Evolutionary conservation across 2,888 invertebrate species (phyloP).

Genomic region (Fragum fragum): DNA sequence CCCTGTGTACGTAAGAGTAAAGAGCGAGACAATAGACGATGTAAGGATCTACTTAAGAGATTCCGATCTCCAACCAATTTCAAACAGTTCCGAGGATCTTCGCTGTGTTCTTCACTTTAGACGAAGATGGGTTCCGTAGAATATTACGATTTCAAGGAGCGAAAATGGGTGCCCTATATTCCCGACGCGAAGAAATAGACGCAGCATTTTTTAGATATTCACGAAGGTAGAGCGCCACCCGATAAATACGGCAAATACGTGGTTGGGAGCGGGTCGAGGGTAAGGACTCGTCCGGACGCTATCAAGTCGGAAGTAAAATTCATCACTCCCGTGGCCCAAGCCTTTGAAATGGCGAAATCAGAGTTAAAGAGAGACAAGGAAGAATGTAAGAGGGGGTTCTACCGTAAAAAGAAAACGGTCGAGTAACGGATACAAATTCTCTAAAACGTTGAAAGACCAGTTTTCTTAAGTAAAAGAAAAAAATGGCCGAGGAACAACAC

Average conservation of each 20-base stretch:
- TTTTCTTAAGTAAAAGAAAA: background rate
- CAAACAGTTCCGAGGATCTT: background rate
- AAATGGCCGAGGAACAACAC: background rate
- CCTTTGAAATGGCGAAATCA: conserved; percentile 34
- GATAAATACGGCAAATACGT: conserved; percentile 8
- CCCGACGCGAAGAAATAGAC: conserved; percentile 27
- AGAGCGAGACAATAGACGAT: background rate
- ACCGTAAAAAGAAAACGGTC: background rate
- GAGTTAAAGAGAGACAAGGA: conserved; percentile 26
- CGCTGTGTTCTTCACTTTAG: conserved; percentile 26
- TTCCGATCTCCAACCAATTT: background rate
- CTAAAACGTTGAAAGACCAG: background rate
- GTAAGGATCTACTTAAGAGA: background rate
- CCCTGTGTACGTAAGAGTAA: background rate
- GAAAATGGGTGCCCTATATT: conserved; percentile 36
- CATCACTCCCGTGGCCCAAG: conserved; percentile 45
- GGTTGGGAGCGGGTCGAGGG: background rate
- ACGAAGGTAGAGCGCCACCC: conserved; percentile 8
- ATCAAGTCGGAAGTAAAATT: background rate
- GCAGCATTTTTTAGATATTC: conserved; percentile 28
- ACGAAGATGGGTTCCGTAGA: conserved; percentile 35
- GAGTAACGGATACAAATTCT: background rate
- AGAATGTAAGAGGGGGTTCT: background rate
- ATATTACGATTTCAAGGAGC: conserved; percentile 30
- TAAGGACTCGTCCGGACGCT: background rate